Conservation (phyloP, 2,113 vertebrate species). For the Regulus satrapa region DNA sequence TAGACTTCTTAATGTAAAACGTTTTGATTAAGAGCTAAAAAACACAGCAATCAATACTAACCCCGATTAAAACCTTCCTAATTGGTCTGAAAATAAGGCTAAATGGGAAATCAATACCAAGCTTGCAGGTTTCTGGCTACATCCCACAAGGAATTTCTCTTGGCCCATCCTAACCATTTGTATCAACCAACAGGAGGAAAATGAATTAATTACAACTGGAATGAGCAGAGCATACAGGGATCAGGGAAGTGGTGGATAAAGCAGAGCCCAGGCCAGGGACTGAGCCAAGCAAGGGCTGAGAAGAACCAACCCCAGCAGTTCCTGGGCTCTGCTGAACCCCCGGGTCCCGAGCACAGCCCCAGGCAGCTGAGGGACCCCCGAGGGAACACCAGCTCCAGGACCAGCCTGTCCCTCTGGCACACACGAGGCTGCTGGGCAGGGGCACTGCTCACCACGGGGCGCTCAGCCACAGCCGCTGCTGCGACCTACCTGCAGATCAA, state of each 20-base stretch:
- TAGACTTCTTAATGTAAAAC: background rate
- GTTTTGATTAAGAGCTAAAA: conserved; percentile 10
- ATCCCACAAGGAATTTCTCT: background rate
- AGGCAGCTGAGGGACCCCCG: background rate
- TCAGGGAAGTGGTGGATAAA: background rate
- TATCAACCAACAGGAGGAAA: background rate
- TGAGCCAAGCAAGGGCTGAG: background rate
- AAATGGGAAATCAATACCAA: conserved; percentile 32
- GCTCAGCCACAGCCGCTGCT: background rate
- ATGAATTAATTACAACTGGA: background rate
- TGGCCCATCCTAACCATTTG: background rate
- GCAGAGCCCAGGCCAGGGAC: background rate
- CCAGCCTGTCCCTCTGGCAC: background rate
- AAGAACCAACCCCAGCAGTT: background rate
- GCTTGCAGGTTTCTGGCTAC: background rate
- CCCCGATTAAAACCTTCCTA: conserved; percentile 1
- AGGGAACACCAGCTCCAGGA: background rate
- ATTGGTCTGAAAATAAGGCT: conserved; percentile 13
- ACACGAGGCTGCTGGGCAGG: background rate
- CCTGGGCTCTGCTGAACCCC: background rate
- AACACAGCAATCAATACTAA: conserved; percentile 13
- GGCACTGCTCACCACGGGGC: background rate
- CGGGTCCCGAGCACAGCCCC: background rate
- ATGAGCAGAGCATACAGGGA: background rate
- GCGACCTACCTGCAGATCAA: background rate